phyloP scores from a whole-genome alignment of 2,797 vertebrate species.

The Gorsachius magnificus region DNA sequence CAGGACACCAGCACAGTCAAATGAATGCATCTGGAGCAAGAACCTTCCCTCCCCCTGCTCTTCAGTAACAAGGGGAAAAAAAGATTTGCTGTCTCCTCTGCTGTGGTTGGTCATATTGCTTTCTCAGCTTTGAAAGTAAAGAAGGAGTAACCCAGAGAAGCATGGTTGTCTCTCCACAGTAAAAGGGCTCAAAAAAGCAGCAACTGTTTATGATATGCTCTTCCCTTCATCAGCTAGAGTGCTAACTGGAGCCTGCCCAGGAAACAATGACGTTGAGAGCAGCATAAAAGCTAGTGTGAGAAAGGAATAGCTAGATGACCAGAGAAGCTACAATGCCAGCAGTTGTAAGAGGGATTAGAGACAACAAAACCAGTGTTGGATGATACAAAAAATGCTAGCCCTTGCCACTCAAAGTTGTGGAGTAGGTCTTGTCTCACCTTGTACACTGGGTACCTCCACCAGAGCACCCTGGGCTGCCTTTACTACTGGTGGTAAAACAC shows the following conservation, averaged over 20 bases:
- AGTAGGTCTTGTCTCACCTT: neutral
- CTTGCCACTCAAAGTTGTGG: neutral
- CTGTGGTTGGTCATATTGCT: neutral
- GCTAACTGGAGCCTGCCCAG: neutral
- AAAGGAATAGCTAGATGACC: neutral
- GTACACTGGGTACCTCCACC: neutral
- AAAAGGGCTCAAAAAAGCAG: neutral
- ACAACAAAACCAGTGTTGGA: neutral
- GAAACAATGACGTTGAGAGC: neutral
- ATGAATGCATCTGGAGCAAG: neutral
- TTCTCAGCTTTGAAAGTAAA: neutral
- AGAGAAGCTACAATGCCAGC: neutral
- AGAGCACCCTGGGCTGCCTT: neutral
- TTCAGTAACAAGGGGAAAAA: neutral
- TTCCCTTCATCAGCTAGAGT: neutral
- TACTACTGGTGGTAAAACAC: neutral
- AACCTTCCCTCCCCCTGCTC: neutral
- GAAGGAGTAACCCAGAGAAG: neutral
- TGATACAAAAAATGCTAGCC: neutral
- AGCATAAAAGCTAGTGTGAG: neutral
- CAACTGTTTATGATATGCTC: neutral
- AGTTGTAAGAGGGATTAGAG: neutral
- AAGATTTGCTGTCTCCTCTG: neutral
- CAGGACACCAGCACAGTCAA: neutral
- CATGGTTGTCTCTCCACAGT: neutral